Percentiles rank a stretch among this genome's conserved stretches.
Evolutionary conservation across 2,113 vertebrate genomes (phyloP).

Genomic region (Anhinga rufa): DNA sequence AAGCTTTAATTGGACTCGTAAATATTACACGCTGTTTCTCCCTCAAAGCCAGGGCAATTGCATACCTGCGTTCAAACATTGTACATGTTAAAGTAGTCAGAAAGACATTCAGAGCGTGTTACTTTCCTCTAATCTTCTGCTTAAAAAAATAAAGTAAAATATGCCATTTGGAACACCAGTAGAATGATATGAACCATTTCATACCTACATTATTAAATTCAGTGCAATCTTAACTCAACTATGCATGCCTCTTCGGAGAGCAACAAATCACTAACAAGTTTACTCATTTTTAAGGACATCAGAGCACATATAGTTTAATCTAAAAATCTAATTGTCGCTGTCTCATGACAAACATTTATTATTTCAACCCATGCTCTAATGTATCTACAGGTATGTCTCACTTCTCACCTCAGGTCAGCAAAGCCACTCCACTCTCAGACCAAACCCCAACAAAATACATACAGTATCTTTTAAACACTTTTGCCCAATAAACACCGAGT

Average conservation of each 20-base stretch:
- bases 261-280: neutral
- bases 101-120: neutral
- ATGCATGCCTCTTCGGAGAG: neutral
- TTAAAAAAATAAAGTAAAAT: neutral
- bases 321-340: neutral
- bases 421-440: neutral
- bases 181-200: neutral
- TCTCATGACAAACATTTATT: neutral
- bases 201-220: neutral
- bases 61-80: constrained; percentile 78
- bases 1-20: constrained; percentile 97
- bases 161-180: neutral
- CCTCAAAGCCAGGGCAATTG: constrained; percentile 91
- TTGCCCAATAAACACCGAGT: neutral
- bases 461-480: neutral
- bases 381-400: neutral
- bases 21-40: constrained; percentile 98
- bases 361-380: neutral
- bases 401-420: neutral
- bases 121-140: neutral
- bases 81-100: neutral
- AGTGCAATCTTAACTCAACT: neutral
- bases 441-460: neutral
- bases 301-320: neutral
- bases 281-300: neutral